Base-by-base conservation (phyloP, 2,888 invertebrate genomes). In the Chymomyza procnemis region DNA sequence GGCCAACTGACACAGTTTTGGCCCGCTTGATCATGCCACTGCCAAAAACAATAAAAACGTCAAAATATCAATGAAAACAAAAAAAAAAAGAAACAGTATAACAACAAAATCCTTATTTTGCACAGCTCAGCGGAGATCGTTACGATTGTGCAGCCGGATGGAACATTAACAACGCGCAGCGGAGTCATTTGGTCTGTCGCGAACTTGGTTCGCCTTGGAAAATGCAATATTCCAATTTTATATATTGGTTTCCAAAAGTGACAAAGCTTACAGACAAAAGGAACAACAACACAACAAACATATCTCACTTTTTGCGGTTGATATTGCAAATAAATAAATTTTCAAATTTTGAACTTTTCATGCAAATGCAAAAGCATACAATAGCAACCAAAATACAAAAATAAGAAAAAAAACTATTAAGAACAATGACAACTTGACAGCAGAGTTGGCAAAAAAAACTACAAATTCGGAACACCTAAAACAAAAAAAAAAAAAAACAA, bases 281-380 rank as follows among this genome's bases (percentile, higher is more conserved):
- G 26, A 6, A 30, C 55, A 58, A 48, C 67, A 58, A 61, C 69
- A 63, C 67, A 50, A 50, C 26, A 57, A 57, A 56, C 4, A 56
- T n/a, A 22, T 18, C 79, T 75, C 76, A 75, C 77, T 75, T 79
- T 79, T 77, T 78, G 78, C 75, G 78, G 77, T 78, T 79, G 22
- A 66, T 70, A 61, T 46, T 22, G 30, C 58, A 66, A 81, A 71
- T 76, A 67, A 66, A 73, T 64, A 74, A 50, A 67, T 63, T 67
- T 71, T 60, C 52, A 59, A 69, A 63, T 46, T 62, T 67, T 66
- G 63, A 73, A 55, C 19, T 61, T 67, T 67, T 67, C 62, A 69
- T 69, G 56, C 63, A 61, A 61, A 50, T 56, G 60, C 21, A 18
- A 56, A 47, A n/a, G n/a, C n/a, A 21, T 54, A 52, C 62, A 67